Evolutionary conservation across 2,797 vertebrate genomes (phyloP), one percentile per base, ranked within the genome.

Genomic region (Rhinoraja longicauda): DNA sequence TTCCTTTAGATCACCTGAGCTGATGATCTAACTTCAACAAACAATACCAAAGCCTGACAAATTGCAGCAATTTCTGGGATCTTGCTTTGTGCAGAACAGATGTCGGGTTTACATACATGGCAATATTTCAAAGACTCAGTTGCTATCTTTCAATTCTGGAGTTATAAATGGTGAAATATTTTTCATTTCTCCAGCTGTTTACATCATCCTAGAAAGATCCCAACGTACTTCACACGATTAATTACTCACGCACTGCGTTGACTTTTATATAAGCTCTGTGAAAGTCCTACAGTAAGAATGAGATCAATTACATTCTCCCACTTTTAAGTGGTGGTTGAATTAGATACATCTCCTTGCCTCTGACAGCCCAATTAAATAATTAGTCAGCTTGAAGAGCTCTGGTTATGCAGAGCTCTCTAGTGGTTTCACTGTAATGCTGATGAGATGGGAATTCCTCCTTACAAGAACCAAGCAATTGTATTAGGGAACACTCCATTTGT

Each of bases 311-410:
- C 62, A 62, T 17, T 64, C 59, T 21, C 64, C 32, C 84, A 88
- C 36, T 88, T 88, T 67, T 67, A 88, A 88, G 59, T 88, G 32
- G 59, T 36, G 15, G 59, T 88, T 88, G 84, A 88, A 88, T 88
- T 88, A 88, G 64, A 67, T 67, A 88, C 84, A 67, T 67, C 15
- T 36, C 64, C 84, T 88, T 88, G 32, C 15, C n/a, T 36, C 59
- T 88, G 84, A 88, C 84, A 88, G 59, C 84, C 84, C 84, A 88
- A 88, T 88, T 88, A 88, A 88, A 88, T 36, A 88, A 88, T 88
- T 88, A 88, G 84, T 88, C 59, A 88, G 7, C 64, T 88, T 88
- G 84, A 88, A 88, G 59, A 88, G 62, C 84, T 88, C 64, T 32
- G 32, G 59, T 88, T 64, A 67, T 67, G n/a, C 59, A 21, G 19